A percentile compares a stretch with the other conserved stretches of the same genome.
phyloP scores from a whole-genome alignment of 2,113 vertebrate species.

The Burhinus oedicnemus region DNA sequence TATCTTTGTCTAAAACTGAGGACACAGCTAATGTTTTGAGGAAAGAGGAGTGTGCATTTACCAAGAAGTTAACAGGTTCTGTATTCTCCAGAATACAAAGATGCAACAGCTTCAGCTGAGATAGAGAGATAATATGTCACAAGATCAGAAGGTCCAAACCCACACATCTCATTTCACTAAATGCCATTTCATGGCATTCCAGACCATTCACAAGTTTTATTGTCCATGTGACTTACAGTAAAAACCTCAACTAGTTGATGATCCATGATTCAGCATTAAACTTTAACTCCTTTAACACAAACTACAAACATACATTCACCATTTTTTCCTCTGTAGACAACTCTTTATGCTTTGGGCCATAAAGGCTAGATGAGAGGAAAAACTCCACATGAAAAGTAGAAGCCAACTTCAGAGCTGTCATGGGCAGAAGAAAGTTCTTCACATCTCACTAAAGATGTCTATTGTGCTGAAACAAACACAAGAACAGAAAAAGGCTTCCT shows the following conservation, averaged over 20 bases:
- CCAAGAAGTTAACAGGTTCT: neutral
- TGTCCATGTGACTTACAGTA: neutral
- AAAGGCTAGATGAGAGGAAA: neutral
- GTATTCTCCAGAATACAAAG: neutral
- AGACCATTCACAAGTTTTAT: neutral
- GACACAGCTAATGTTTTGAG: neutral
- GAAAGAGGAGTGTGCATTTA: neutral
- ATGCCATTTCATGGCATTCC: neutral
- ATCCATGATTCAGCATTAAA: neutral
- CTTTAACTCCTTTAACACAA: neutral
- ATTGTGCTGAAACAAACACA: accelerated
- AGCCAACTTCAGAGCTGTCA: neutral
- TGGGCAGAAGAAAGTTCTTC: neutral
- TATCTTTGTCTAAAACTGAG: neutral
- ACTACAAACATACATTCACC: neutral
- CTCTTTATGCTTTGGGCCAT: neutral
- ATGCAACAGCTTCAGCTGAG: neutral
- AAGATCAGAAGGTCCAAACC: neutral
- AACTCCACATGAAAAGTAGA: neutral
- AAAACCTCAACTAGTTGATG: neutral
- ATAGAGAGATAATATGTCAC: neutral
- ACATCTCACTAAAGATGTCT: neutral
- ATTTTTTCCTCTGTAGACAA: neutral
- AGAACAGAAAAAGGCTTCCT: neutral
- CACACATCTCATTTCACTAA: neutral